Base-by-base conservation (phyloP, 2,888 invertebrate species). In the Dryobotodes eremita region DNA sequence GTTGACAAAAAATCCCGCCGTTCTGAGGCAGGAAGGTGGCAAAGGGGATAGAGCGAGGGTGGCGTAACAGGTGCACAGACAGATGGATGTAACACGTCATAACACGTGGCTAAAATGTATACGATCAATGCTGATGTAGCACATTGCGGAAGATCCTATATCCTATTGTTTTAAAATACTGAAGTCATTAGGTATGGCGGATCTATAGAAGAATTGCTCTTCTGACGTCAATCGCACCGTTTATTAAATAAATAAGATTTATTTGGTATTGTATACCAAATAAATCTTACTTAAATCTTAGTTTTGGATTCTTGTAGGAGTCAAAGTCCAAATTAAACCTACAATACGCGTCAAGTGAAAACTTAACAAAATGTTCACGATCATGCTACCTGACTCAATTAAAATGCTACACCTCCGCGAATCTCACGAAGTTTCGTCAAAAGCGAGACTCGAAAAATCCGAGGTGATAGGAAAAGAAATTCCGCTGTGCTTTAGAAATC, bases 401-500 rank as follows among this genome's bases (percentile, higher is more conserved):
- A 82, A 82, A 88, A 80, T 79, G 46, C 71, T 79, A 85, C 66
- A 79, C 53, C 59, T 78, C 69, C 36, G 71, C 64, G 72, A 81
- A 75, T 72, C 64, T 72, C 78, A 79, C 82, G 73, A 80, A 70
- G 80, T 78, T 80, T 85, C 72, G 79, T 79, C 70, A 85, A 80
- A 86, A 86, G 68, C 66, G 71, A 86, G 77, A 75, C 74, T 80
- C 70, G 23, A 66, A 86, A 81, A 77, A 79, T 80, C 61, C 8
- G 79, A 84, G 92, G 91, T 92, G 92, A 91, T 90, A 92, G 90
- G 88, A 92, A 94, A 93, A 94, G 92, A 94, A 92, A 93, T 92
- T 91, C 90, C 89, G 88, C 90, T 89, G 86, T 91, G 91, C 89
- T 91, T 91, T 94, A 94, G 95, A 95, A 94, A 95, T 94, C 94